phyloP scores from a whole-genome alignment of 2,797 vertebrate genomes.

The Spondyliosoma cantharus region DNA sequence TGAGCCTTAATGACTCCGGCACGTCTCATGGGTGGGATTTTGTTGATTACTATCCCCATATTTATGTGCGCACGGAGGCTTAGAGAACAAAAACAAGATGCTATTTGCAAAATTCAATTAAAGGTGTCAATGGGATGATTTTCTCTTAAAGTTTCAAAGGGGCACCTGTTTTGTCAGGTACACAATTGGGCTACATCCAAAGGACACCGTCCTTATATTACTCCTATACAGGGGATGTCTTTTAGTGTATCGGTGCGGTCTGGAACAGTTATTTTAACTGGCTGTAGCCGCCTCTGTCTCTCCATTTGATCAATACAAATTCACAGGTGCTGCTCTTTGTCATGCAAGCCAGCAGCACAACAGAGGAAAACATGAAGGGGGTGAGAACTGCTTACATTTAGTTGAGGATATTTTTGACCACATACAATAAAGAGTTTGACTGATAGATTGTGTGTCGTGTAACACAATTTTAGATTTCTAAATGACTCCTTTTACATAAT shows the following conservation, averaged over 20 bases:
- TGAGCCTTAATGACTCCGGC: not conserved
- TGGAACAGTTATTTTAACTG: slow-evolving; percentile 37
- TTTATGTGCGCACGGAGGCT: slow-evolving; percentile 7
- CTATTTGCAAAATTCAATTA: slow-evolving; percentile 26
- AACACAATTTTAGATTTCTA: not conserved
- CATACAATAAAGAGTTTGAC: not conserved
- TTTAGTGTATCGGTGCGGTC: slow-evolving; percentile 7
- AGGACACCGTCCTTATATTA: slow-evolving; percentile 22
- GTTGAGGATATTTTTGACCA: slow-evolving; percentile 21
- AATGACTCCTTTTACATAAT: not conserved
- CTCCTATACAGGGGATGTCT: slow-evolving; percentile 2
- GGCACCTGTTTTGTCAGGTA: slow-evolving; percentile 32
- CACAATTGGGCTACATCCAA: slow-evolving; percentile 40
- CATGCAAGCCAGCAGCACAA: slow-evolving; percentile 48
- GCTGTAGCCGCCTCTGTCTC: slow-evolving; percentile 31
- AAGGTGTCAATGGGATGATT: slow-evolving; percentile 22
- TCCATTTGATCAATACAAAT: slow-evolving; percentile 71
- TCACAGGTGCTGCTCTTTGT: slow-evolving; percentile 58
- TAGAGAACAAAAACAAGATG: not conserved
- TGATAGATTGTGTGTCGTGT: not conserved
- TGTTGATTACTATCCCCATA: not conserved
- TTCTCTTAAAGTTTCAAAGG: slow-evolving; percentile 21
- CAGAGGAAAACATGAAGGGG: slow-evolving; percentile 39
- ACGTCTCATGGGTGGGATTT: slow-evolving; percentile 1
- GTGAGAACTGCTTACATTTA: slow-evolving; percentile 28